phyloP scores from a whole-genome alignment of 2,888 invertebrate genomes.

The Patella pellucida region DNA sequence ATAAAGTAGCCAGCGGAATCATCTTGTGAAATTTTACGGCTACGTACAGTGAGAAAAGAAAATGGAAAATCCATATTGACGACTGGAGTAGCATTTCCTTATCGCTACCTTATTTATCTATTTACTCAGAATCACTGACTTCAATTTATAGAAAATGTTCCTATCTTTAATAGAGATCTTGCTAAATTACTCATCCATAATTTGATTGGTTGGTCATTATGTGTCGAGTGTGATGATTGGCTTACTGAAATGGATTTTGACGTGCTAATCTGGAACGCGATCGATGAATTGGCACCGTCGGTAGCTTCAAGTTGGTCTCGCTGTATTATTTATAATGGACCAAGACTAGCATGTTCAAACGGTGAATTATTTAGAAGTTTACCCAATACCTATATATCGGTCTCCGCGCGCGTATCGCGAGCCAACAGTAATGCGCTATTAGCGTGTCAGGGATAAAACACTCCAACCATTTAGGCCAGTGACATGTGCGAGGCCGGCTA shows the following conservation, averaged over 20 bases:
- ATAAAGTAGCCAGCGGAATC: too few species aligned
- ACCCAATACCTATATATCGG: background rate
- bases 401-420: too few species aligned
- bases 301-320: background rate
- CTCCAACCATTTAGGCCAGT: too few species aligned
- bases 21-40: too few species aligned
- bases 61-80: conserved; percentile 2
- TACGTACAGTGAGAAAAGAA: too few species aligned
- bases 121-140: background rate
- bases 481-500: too few species aligned
- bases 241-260: conserved; percentile 8
- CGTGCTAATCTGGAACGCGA: conserved; percentile 4
- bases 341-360: conserved; percentile 4
- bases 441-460: too few species aligned
- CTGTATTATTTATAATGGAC: conserved; percentile 3
- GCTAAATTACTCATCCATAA: conserved; percentile 6
- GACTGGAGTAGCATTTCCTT: background rate
- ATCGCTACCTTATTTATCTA: background rate
- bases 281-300: background rate
- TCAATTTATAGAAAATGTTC: background rate
- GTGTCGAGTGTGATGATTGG: conserved; percentile 6
- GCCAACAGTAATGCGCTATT: too few species aligned
- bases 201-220: conserved; percentile 10
- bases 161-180: conserved; percentile 6
- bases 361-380: conserved; percentile 3